Conservation (phyloP, 2,888 invertebrate species). For the Macroteleia sp. region DNA sequence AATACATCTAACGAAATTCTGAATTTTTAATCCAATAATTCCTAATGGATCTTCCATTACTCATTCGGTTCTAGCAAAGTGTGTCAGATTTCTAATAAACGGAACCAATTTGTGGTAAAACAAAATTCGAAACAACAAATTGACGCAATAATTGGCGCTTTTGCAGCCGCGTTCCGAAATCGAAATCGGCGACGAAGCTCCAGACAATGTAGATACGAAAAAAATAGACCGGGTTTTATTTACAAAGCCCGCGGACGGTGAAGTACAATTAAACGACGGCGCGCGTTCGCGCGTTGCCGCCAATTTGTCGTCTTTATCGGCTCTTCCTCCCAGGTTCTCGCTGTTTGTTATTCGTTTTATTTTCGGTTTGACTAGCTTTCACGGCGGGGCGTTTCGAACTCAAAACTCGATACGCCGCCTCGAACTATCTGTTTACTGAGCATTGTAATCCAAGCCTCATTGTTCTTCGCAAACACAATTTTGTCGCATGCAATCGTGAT, state of each 20-base stretch:
- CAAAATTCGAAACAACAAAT: conserved; percentile 21
- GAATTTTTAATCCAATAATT: too few species aligned
- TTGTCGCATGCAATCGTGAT: conserved; percentile 63
- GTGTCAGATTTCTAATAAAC: conserved; percentile 13
- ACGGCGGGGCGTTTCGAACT: conserved; percentile 45
- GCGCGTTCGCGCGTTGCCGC: conserved; percentile 50
- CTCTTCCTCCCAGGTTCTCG: conserved; percentile 31
- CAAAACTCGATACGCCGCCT: conserved; percentile 74
- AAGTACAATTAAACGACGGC: conserved; percentile 55
- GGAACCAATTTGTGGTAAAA: conserved; percentile 10
- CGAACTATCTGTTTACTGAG: conserved; percentile 78
- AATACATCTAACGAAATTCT: too few species aligned
- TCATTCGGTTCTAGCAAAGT: too few species aligned
- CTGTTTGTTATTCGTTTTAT: conserved; percentile 61
- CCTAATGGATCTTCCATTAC: too few species aligned
- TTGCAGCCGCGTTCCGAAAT: conserved; percentile 15
- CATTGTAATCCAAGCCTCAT: conserved; percentile 79
- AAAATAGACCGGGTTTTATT: conserved; percentile 53
- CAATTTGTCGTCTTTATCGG: conserved; percentile 61
- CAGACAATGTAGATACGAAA: conserved; percentile 37
- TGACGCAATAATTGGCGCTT: conserved; percentile 42
- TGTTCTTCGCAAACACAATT: conserved; percentile 76
- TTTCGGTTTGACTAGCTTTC: conserved; percentile 38
- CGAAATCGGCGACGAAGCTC: conserved; percentile 47
- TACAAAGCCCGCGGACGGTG: conserved; percentile 52